A percentile compares a stretch with the other conserved stretches of the same genome.
phyloP scores from a whole-genome alignment of 2,113 vertebrate species.

The Rhabdornis inornatus region DNA sequence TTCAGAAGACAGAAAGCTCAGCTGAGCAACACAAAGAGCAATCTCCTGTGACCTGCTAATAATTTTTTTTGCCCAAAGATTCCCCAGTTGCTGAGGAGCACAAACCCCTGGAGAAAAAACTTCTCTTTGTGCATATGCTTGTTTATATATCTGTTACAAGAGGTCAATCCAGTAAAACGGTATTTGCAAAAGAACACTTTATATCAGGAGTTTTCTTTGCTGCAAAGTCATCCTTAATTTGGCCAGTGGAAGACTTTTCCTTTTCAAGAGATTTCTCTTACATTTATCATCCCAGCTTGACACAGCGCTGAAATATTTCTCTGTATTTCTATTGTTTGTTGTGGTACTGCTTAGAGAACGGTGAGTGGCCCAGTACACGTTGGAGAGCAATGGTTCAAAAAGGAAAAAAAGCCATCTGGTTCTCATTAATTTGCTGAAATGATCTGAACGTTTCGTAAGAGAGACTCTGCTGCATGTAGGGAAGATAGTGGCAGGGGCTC shows the following conservation, averaged over 20 bases:
- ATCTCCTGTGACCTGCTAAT: background rate
- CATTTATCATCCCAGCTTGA: background rate
- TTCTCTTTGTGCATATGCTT: background rate
- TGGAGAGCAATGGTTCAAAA: background rate
- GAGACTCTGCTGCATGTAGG: background rate
- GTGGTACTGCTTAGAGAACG: background rate
- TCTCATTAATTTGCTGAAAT: slow-evolving; percentile 32
- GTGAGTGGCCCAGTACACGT: background rate
- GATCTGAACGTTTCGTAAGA: background rate
- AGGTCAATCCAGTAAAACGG: background rate
- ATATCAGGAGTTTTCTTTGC: background rate
- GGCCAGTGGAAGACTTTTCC: background rate
- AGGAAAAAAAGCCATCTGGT: background rate
- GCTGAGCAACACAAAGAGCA: slow-evolving; percentile 10
- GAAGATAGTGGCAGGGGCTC: background rate
- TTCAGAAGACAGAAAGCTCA: slow-evolving; percentile 55
- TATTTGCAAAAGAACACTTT: background rate
- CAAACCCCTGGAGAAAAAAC: background rate
- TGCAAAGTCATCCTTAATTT: background rate
- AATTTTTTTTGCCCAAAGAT: background rate
- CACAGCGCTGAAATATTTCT: background rate
- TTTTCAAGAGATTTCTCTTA: background rate
- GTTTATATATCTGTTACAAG: background rate
- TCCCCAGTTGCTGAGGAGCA: background rate
- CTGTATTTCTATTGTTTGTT: background rate